Evolutionary conservation across 2,113 vertebrate species (phyloP).

Genomic region (Stegostoma tigrinum): DNA sequence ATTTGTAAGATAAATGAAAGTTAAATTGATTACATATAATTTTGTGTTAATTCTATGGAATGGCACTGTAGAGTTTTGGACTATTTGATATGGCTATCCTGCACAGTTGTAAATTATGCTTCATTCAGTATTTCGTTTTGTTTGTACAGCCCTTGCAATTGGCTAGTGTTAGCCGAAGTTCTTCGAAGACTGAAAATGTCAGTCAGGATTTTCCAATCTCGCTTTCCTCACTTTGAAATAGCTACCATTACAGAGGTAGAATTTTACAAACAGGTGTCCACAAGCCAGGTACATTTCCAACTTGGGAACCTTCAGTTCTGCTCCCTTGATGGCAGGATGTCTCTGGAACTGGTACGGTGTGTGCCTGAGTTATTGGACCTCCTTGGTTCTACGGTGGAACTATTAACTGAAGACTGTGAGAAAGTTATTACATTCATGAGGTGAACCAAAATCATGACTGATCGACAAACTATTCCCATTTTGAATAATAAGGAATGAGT

Average conservation of each 20-base stretch:
- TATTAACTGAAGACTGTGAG: conserved; percentile 39
- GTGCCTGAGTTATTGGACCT: conserved; percentile 84
- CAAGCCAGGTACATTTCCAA: conserved; percentile 79
- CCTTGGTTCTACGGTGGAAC: conserved; percentile 73
- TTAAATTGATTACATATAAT: neutral
- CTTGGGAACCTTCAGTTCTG: conserved; percentile 51
- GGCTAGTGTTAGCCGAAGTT: conserved; percentile 87
- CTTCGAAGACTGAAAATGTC: conserved; percentile 91
- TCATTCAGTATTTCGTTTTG: neutral
- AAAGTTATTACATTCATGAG: conserved; percentile 31
- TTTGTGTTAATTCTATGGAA: neutral
- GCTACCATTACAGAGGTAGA: conserved; percentile 68
- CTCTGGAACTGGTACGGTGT: conserved; percentile 83
- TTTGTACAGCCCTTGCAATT: conserved; percentile 80
- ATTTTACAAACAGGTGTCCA: conserved; percentile 74
- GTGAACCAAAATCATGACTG: conserved; percentile 35
- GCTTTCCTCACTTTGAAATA: conserved; percentile 89
- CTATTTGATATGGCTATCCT: neutral
- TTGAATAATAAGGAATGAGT: neutral
- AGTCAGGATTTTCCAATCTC: conserved; percentile 83
- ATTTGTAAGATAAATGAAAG: neutral
- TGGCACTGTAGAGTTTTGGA: neutral
- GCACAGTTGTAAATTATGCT: neutral
- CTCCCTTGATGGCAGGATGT: conserved; percentile 59
- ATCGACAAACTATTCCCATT: neutral